phyloP scores from a whole-genome alignment of 1,140 invertebrate species.

The Spodoptera frugiperda region DNA sequence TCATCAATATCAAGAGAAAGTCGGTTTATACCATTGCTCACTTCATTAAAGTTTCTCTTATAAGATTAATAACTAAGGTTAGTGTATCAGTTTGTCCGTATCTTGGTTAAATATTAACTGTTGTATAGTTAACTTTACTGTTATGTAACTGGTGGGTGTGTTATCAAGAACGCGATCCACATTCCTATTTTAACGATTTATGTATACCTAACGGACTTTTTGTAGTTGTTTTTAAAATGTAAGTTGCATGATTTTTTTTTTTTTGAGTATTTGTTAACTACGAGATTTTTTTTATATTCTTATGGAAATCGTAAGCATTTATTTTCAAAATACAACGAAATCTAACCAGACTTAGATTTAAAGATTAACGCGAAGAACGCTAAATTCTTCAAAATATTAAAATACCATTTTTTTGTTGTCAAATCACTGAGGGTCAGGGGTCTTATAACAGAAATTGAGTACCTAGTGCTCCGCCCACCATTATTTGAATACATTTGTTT shows the following conservation, averaged over 20 bases:
- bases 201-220: not conserved
- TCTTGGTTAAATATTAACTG: slow-evolving; percentile 29
- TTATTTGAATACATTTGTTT: not conserved
- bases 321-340: too few relatives aligned
- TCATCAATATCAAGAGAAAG: slow-evolving; percentile 9
- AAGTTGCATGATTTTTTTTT: too few relatives aligned
- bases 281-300: too few relatives aligned
- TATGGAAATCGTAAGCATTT: too few relatives aligned
- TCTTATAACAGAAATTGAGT: not conserved
- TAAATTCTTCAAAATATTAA: too few relatives aligned
- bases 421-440: not conserved
- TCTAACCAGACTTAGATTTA: too few relatives aligned
- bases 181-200: slow-evolving; percentile 5
- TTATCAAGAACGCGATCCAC: not conserved
- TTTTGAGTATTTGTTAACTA: not conserved
- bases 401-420: too few relatives aligned
- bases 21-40: not conserved
- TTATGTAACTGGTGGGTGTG: not conserved
- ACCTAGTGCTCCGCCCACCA: not conserved
- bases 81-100: slow-evolving; percentile 18
- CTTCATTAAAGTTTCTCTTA: not conserved
- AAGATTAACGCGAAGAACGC: too few relatives aligned
- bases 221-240: too few relatives aligned
- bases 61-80: slow-evolving; percentile 1
- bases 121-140: not conserved